Percentiles rank a stretch among this genome's conserved stretches.
These are phyloP conservation scores for Nannoperca australis DNA, from an alignment of 2,797 vertebrate species.

Conservation along the genomic window DNA sequence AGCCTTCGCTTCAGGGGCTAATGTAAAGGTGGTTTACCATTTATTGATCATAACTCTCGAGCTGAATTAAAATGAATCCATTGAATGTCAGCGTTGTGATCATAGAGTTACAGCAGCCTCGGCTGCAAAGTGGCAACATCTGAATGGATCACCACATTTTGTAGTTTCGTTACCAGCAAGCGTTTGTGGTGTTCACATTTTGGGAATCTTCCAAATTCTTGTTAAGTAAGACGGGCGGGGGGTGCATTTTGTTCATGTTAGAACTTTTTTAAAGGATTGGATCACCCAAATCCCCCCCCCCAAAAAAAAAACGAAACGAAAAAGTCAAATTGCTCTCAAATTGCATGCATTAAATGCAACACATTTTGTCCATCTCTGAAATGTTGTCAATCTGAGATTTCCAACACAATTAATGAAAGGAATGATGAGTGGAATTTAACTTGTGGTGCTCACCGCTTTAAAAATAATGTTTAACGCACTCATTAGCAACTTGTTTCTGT, in stretches of 20 bases:
- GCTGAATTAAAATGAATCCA: slow-evolving; percentile 36
- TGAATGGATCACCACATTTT: neutral
- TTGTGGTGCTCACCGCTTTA: slow-evolving; percentile 32
- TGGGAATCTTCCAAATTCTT: slow-evolving; percentile 11
- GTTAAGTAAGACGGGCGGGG: neutral
- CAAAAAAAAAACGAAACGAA: no score
- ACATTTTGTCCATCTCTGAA: no score
- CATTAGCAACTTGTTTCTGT: slow-evolving; percentile 13
- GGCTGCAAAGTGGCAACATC: neutral
- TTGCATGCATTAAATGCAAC: no score
- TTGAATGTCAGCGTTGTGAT: slow-evolving; percentile 21
- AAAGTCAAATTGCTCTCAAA: no score
- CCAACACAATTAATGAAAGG: slow-evolving; percentile 41
- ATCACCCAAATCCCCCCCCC: neutral
- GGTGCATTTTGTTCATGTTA: neutral
- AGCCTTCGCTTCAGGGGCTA: slow-evolving; percentile 34
- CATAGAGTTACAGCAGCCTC: neutral
- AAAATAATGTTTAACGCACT: slow-evolving; percentile 46
- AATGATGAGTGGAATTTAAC: slow-evolving; percentile 46
- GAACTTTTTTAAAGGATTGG: neutral
- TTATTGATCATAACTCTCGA: slow-evolving; percentile 55
- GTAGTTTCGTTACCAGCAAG: neutral
- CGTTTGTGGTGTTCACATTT: slow-evolving; percentile 2
- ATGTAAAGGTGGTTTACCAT: slow-evolving; percentile 42
- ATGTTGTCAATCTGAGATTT: no score